Base-by-base conservation (phyloP, 37 sponge, comb jelly and placozoan genomes). In the Aphrocallistes beatrix region DNA sequence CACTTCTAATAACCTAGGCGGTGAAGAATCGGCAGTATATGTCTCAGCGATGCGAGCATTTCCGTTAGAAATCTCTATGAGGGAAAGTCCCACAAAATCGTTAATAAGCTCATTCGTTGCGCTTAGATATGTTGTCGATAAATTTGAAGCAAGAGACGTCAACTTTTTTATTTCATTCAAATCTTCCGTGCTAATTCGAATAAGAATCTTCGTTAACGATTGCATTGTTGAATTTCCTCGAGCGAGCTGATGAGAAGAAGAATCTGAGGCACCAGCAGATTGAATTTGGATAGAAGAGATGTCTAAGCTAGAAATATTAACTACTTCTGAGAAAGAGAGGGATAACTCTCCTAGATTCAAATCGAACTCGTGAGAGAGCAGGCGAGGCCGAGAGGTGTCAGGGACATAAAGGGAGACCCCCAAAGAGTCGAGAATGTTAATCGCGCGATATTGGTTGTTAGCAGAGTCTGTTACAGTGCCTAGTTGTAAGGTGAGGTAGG, bases 271-370 rank as follows among this genome's bases (percentile, higher is more conserved):
- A 16, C 3, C 17, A 1, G 28, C 38, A 84, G 40, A 40, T 40
- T 37, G 38, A 17, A 84, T 23, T 16, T 25, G 25, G 21, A 84
- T 84, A 81, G 48, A 84, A 25, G 51, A 23, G 51, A 49, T 45
- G n/a, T 69, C 28, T 69, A 84, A 82, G 1, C 9, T 84, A 37
- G 51, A 82, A 6, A 81, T 91, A 51, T 95, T 90, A 51, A 95
- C 93, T n/a, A 93, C 91, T 83, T 95, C 95, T 82, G 91, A 87
- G 85, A 95, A 95, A 23, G 84, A 88, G 0, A 94, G 86, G 16
- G 47, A 39, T 21, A 95, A 23, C 13, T 34, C 85, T 8, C 38
- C 85, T 32, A 81, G 6, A 84, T 84, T 84, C 85, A 84, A 25
- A 84, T 84, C 51, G n/a, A 84, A 82, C 23, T 84, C 3, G 81